Evolutionary conservation across 2,797 vertebrate genomes (phyloP).

Genomic region (Triplophysa bombifrons): DNA sequence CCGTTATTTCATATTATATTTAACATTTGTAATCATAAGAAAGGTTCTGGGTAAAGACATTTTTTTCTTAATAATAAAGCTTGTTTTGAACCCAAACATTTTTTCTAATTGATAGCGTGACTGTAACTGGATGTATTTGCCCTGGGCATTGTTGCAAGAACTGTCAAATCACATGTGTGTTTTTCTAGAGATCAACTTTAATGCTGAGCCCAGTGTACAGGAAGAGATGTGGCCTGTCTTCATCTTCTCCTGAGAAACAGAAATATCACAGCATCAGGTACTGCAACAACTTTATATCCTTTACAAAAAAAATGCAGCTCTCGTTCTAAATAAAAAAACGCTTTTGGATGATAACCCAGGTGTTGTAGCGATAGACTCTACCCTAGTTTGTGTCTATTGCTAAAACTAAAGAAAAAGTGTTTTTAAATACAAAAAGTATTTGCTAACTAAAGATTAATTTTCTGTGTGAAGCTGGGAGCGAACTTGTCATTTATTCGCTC

Average conservation of each 20-base stretch:
- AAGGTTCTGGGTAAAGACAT: no score
- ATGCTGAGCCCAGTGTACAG: conserved; percentile 71
- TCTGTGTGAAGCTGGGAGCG: conserved; percentile 72
- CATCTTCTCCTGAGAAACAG: conserved; percentile 47
- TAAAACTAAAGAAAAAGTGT: neutral
- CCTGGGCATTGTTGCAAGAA: neutral
- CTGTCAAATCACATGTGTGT: neutral
- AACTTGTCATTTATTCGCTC: conserved; percentile 75
- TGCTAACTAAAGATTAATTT: neutral
- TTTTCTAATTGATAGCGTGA: no score
- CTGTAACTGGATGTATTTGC: neutral
- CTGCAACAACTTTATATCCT: neutral
- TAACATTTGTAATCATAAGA: no score
- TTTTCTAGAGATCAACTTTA: conserved; percentile 73
- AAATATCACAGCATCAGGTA: conserved; percentile 33
- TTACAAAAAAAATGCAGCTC: neutral
- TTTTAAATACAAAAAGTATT: neutral
- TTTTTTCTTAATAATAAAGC: no score
- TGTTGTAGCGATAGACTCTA: no score
- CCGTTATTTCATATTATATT: no score
- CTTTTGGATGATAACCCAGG: neutral
- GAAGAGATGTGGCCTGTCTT: conserved; percentile 51
- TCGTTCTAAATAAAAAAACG: no score
- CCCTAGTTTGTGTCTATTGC: neutral
- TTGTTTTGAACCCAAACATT: no score